Conservation (phyloP, 2,797 vertebrate species). For the Masticophis lateralis region DNA sequence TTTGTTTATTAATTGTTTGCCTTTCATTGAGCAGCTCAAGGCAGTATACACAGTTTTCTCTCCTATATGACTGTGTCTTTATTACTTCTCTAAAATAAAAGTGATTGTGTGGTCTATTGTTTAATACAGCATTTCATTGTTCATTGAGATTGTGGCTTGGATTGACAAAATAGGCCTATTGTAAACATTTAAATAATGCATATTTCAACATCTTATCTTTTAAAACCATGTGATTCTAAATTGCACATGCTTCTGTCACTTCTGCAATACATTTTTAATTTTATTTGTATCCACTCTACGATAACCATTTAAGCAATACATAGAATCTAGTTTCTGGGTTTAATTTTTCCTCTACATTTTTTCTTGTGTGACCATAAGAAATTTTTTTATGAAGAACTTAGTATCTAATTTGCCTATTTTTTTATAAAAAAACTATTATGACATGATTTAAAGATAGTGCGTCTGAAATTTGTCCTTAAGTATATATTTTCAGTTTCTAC, state of each 20-base stretch:
- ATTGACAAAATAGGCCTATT: neutral
- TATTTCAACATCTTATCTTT: neutral
- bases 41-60: neutral
- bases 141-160: neutral
- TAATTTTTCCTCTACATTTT: neutral
- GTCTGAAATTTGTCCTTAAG: neutral
- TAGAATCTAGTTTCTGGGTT: neutral
- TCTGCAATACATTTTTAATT: neutral
- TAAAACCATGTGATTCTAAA: neutral
- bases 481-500: neutral
- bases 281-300: neutral
- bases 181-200: neutral
- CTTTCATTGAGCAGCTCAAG: neutral
- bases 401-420: neutral
- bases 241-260: neutral
- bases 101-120: neutral
- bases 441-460: neutral
- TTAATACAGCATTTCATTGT: neutral
- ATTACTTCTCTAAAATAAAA: neutral
- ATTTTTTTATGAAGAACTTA: neutral
- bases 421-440: neutral
- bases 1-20: neutral
- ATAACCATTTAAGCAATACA: neutral
- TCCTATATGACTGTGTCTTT: neutral
- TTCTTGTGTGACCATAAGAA: neutral